Conservation (phyloP, 2,797 vertebrate genomes). For the Oreortyx pictus region DNA sequence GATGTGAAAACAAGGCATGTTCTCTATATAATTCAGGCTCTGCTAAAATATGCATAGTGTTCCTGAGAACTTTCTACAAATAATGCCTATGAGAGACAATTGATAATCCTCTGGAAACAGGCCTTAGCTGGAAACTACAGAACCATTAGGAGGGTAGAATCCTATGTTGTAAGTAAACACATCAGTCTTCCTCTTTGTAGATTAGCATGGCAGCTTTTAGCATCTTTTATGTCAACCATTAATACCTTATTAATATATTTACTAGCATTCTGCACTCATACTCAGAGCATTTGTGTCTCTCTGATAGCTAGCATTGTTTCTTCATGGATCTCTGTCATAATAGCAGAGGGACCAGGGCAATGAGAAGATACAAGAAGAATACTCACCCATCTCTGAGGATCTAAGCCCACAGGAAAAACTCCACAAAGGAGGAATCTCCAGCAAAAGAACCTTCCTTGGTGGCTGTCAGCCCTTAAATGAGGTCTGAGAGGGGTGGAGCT, state of each 20-base stretch:
- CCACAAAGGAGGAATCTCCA: too few species aligned
- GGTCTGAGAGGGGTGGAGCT: too few species aligned
- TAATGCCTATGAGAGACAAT: not conserved
- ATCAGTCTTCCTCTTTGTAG: not conserved
- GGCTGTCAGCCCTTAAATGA: too few species aligned
- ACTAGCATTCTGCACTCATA: not conserved
- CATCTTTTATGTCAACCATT: not conserved
- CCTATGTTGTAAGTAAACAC: not conserved
- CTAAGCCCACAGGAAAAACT: too few species aligned
- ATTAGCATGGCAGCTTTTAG: not conserved
- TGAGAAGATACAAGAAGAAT: too few species aligned
- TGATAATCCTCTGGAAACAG: slow-evolving; percentile 18
- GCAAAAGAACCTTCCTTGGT: too few species aligned
- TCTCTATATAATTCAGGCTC: not conserved
- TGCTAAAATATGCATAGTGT: not conserved
- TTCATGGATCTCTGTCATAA: not conserved
- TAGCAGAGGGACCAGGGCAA: too few species aligned
- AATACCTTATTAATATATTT: slow-evolving; percentile 24
- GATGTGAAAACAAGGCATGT: not conserved
- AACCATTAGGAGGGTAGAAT: not conserved
- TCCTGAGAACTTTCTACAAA: not conserved
- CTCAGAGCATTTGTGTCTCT: not conserved
- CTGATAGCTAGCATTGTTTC: not conserved
- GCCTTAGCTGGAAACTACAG: not conserved
- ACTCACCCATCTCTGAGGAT: too few species aligned